A percentile compares a stretch with the other conserved stretches of the same genome.
These are phyloP conservation scores for Diglossa cyanea DNA, from an alignment of 2,797 vertebrate species.

Conservation along the genomic window DNA sequence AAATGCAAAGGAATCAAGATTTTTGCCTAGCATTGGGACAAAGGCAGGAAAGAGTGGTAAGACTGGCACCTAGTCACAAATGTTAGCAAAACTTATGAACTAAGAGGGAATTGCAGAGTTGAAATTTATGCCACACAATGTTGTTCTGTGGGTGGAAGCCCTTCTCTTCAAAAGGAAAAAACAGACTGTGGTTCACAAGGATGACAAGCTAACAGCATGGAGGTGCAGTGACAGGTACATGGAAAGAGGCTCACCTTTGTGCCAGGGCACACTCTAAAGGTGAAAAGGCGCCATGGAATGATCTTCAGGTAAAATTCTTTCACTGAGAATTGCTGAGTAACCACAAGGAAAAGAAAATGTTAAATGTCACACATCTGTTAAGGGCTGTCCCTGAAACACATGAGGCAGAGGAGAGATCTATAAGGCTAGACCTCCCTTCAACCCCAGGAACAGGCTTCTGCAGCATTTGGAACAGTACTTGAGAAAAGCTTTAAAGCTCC, in stretches of 20 bases:
- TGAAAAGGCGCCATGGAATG: conserved; percentile 98
- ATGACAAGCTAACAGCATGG: not conserved
- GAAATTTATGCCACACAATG: not conserved
- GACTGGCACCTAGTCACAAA: not conserved
- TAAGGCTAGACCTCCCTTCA: not conserved
- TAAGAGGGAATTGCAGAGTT: not conserved
- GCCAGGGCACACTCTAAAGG: conserved; percentile 97
- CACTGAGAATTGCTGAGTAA: conserved; percentile 93
- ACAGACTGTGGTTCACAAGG: not conserved
- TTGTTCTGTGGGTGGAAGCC: not conserved
- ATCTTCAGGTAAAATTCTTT: conserved; percentile 99
- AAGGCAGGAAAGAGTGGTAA: not conserved
- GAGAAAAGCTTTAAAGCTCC: not conserved
- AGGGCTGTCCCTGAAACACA: not conserved
- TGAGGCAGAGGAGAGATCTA: not conserved
- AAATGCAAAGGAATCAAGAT: not conserved
- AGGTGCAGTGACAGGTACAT: not conserved
- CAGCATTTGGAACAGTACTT: not conserved
- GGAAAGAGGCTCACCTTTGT: conserved; percentile 87
- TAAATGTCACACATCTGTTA: not conserved
- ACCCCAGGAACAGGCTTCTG: not conserved
- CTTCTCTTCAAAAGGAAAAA: not conserved
- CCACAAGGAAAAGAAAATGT: conserved; percentile 42
- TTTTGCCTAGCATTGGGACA: not conserved
- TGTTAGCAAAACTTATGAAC: not conserved